phyloP scores from a whole-genome alignment of 2,888 invertebrate species.

The Aricia artaxerxes region DNA sequence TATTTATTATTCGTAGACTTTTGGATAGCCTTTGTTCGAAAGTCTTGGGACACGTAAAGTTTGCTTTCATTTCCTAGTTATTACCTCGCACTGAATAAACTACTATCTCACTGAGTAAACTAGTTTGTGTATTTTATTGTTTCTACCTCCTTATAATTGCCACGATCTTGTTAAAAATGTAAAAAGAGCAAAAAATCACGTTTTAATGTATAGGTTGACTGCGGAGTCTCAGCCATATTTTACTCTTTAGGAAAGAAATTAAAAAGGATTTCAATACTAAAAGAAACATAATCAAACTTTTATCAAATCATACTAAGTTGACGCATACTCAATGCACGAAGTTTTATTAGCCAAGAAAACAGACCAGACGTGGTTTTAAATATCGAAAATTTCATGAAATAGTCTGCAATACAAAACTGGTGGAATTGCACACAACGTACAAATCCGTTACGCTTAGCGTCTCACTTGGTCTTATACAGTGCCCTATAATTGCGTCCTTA shows the following conservation, averaged over 20 bases:
- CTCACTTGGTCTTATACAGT: constrained; percentile 61
- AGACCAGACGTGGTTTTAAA: neutral
- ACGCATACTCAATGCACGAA: neutral
- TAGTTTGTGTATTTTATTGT: neutral
- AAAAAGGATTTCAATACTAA: neutral
- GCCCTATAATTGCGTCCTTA: constrained; percentile 66
- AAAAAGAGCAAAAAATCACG: neutral
- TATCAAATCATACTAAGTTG: neutral
- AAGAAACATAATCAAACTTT: neutral
- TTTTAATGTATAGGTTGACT: no score
- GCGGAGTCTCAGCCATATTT: neutral
- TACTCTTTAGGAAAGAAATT: neutral
- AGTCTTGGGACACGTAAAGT: neutral
- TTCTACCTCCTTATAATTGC: neutral
- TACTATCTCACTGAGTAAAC: neutral
- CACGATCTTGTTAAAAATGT: neutral
- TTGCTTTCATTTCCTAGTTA: constrained; percentile 15
- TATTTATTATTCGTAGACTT: no score
- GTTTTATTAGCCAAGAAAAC: neutral
- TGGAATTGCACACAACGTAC: constrained; percentile 69
- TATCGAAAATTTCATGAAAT: constrained; percentile 46
- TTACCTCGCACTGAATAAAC: neutral
- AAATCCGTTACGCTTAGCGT: constrained; percentile 70
- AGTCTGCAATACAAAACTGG: constrained; percentile 57
- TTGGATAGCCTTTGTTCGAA: neutral